Percentiles rank a stretch among this genome's conserved stretches.
These are phyloP conservation scores for Pelmatolapia mariae DNA, from an alignment of 2,113 vertebrate genomes.

Conservation along the genomic window DNA sequence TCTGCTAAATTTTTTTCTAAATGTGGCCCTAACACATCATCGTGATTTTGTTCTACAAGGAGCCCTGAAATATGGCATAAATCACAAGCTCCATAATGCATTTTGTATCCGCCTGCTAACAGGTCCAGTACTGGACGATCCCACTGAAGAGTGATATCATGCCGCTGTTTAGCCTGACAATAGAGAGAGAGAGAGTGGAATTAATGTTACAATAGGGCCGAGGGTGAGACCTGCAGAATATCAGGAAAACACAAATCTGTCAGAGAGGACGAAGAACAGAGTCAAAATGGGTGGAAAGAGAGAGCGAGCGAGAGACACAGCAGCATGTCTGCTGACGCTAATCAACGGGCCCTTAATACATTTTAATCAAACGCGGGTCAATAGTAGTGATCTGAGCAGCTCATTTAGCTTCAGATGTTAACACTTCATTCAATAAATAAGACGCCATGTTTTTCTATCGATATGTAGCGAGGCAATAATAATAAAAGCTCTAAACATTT, in stretches of 20 bases:
- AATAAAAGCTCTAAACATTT: constrained; percentile 1
- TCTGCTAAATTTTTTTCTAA: fast-evolving
- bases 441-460: not conserved
- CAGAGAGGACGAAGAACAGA: not conserved
- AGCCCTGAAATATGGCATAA: not conserved
- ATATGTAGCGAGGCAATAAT: not conserved
- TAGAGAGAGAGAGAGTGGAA: not conserved
- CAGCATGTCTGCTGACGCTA: constrained; percentile 29
- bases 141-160: constrained; percentile 93
- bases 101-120: constrained; percentile 85
- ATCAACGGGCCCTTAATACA: constrained; percentile 57
- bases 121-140: constrained; percentile 87
- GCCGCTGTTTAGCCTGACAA: constrained; percentile 86
- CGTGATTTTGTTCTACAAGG: not conserved
- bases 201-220: not conserved
- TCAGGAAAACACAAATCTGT: not conserved
- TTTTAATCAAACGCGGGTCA: constrained; percentile 60
- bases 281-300: not conserved
- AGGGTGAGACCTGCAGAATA: not conserved
- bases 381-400: constrained; percentile 49
- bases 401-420: constrained; percentile 53
- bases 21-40: not conserved
- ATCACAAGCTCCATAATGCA: constrained; percentile 88
- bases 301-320: not conserved
- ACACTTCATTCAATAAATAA: constrained; percentile 14